Evolutionary conservation across 2,888 invertebrate genomes (phyloP).

Genomic region (Pammene fasciana): DNA sequence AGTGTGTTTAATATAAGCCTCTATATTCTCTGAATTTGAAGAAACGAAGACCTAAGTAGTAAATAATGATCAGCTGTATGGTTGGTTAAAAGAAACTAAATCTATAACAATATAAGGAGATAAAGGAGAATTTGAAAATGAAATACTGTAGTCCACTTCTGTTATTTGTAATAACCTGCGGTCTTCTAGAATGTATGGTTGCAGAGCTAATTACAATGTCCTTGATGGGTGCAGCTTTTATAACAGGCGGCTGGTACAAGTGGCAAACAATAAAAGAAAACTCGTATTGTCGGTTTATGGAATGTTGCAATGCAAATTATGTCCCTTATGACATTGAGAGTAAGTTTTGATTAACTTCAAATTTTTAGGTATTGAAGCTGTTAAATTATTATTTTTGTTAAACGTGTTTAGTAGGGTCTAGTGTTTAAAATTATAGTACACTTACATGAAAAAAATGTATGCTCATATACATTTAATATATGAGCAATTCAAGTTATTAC

Average conservation of each 20-base stretch:
- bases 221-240: constrained; percentile 57
- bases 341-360: constrained; percentile 57
- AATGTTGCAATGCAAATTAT: constrained; percentile 84
- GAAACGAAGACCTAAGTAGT: not conserved
- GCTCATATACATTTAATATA: no score
- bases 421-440: no score
- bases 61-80: not conserved
- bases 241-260: constrained; percentile 66
- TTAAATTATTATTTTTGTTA: no score
- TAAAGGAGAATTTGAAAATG: constrained; percentile 10
- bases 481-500: no score
- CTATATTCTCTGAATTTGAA: not conserved
- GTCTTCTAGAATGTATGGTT: constrained; percentile 24
- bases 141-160: constrained; percentile 21
- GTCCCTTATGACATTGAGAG: constrained; percentile 80
- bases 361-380: not conserved
- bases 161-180: constrained; percentile 32
- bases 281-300: constrained; percentile 77
- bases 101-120: no score
- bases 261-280: constrained; percentile 71
- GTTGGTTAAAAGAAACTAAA: not conserved
- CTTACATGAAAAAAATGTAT: no score
- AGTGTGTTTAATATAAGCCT: not conserved
- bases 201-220: constrained; percentile 63
- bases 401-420: no score